These are phyloP conservation scores for Xylocopa sonorina DNA, from an alignment of 1,140 invertebrate genomes.

Conservation along the genomic window DNA sequence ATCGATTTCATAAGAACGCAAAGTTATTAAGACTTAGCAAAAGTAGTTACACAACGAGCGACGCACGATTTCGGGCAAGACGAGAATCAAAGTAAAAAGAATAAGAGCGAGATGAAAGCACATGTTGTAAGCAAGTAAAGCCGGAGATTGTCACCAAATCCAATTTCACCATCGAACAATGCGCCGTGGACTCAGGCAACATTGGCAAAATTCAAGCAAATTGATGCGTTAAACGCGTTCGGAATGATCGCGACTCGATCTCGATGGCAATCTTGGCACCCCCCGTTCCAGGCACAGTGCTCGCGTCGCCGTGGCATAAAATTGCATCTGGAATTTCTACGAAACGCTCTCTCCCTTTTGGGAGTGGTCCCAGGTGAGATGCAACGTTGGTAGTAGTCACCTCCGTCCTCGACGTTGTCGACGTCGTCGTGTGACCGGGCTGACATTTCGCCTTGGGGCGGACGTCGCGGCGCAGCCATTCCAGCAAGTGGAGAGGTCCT, in stretches of 20 bases:
- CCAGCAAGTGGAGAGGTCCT: background rate
- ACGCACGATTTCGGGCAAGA: too few species aligned
- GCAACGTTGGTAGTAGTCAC: background rate
- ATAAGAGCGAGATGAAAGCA: too few species aligned
- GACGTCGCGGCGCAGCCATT: background rate
- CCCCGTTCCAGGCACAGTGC: background rate
- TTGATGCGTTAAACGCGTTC: slow-evolving; percentile 9
- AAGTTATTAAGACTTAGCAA: too few species aligned
- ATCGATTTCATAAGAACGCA: too few species aligned
- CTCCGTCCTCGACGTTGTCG: too few species aligned
- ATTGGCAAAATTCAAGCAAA: background rate
- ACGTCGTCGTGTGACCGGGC: slow-evolving; percentile 40
- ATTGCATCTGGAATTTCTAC: slow-evolving; percentile 36
- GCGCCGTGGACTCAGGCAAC: background rate
- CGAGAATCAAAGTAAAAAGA: too few species aligned
- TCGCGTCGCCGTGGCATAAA: slow-evolving; percentile 9
- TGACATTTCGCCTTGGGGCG: slow-evolving; percentile 53
- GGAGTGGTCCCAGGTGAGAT: slow-evolving; percentile 14
- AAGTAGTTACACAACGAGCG: too few species aligned
- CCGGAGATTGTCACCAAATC: background rate
- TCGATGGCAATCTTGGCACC: background rate
- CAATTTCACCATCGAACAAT: background rate
- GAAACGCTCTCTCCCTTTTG: slow-evolving; percentile 27
- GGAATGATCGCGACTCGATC: background rate
- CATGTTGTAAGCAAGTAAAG: background rate